A percentile compares a stretch with the other conserved stretches of the same genome.
Evolutionary conservation across 35 echinoderm and acorn worm genomes (phyloP).

Genomic region (Diadema setosum): DNA sequence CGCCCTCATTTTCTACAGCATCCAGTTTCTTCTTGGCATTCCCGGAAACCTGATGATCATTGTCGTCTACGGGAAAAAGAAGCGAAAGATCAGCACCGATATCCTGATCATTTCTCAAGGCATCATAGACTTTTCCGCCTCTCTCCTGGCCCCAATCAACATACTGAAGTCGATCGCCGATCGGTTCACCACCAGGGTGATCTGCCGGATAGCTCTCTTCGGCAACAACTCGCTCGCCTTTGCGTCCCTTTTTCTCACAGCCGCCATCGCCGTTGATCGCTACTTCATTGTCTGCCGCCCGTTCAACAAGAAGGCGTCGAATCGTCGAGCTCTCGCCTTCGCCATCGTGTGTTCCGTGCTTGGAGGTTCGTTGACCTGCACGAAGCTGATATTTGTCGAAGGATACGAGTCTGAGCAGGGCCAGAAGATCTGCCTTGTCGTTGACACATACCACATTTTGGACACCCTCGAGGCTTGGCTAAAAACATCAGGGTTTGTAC

Average conservation of each 20-base stretch:
- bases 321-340: neutral
- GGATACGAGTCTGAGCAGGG: neutral
- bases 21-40: conserved; percentile 1
- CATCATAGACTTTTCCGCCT: neutral
- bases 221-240: conserved; percentile 4
- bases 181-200: neutral
- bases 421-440: neutral
- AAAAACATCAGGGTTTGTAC: neutral
- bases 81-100: conserved; percentile 14
- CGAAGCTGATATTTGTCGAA: neutral
- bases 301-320: neutral
- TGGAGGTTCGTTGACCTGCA: neutral
- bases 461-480: neutral
- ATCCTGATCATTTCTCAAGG: conserved; percentile 1
- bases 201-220: neutral
- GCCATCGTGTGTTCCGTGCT: neutral
- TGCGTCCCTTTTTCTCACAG: neutral
- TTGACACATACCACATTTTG: neutral
- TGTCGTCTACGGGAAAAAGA: neutral
- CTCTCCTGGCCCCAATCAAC: conserved; percentile 17
- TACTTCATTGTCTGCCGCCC: conserved; percentile 1
- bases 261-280: neutral
- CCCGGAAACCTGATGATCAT: conserved; percentile 22
- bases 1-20: neutral
- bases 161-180: neutral